Evolutionary conservation across 2,888 invertebrate species (phyloP), one percentile per base, ranked within the genome.

Genomic region (Acanthosepion pharaonis): DNA sequence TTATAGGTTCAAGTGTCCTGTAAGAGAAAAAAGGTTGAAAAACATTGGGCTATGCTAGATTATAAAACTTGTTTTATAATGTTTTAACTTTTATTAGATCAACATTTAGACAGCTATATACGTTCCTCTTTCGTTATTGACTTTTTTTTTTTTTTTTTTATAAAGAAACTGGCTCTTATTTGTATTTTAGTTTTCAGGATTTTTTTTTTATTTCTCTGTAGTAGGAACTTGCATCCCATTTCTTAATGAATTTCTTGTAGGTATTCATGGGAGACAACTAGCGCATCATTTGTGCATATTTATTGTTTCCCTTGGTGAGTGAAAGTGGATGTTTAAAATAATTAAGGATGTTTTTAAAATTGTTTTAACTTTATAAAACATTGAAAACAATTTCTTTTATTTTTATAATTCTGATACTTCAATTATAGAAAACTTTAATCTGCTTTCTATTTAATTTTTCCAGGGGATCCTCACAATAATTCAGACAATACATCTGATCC

Each of bases 401-500:
- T 23, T 59, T 23, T 23, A 59, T 59, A 23, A 25, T 59, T 0
- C 23, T 59, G 23, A 59, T 23, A 59, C 5, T 59, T 59, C 5
- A 5, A 23, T 59, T 59, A 59, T 59, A 51, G 51, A 51, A 51
- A 51, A 51, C 23, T 59, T 91, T 33, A 5, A 28, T 91, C 42
- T 42, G 20, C 15, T 53, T 53, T 33, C 48, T 28, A 25, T 94
- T n/a, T 94, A 91, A 94, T 95, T 96, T 95, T 97, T 97, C 91
- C 96, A 98, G 98, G 99, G 99, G 99, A 99, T 97, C 99, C 99
- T 1, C 98, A 98, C 94, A 98, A 98, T 95, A 98, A 98, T 93
- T 98, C 98, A 6, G 98, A 98, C 96, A 98, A 98, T 0, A 99
- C 99, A 0, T 98, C 98, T 20, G 99, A 99, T 98, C 99, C 99